These are phyloP conservation scores for Drosophila azteca DNA, from an alignment of 1,140 invertebrate species.

Conservation along the genomic window DNA sequence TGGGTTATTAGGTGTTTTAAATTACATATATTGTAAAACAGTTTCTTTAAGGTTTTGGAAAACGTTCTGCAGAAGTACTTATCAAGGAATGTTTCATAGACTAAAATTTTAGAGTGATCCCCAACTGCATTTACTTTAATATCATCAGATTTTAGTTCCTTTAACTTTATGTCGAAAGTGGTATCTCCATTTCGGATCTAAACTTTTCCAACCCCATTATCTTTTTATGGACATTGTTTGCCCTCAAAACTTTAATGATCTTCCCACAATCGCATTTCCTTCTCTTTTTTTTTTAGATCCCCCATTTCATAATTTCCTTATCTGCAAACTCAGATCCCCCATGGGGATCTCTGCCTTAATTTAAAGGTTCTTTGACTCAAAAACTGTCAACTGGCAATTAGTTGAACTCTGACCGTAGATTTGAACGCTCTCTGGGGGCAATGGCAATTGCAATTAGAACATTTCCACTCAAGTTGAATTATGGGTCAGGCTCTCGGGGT, in stretches of 20 bases:
- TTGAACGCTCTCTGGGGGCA: background rate
- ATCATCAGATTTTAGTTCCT: no score
- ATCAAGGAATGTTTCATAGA: no score
- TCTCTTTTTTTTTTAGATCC: background rate
- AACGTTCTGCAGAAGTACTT: no score
- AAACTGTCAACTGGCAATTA: slow-evolving; percentile 67
- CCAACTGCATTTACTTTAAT: no score
- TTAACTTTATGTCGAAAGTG: no score
- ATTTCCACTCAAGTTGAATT: slow-evolving; percentile 24
- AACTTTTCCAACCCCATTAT: no score
- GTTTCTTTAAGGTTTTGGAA: no score
- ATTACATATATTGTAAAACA: no score
- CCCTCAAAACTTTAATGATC: background rate
- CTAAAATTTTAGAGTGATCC: no score
- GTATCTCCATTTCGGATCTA: no score
- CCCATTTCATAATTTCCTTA: slow-evolving; percentile 32
- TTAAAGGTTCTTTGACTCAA: slow-evolving; percentile 71
- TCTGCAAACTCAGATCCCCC: slow-evolving; percentile 18
- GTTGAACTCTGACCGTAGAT: slow-evolving; percentile 64
- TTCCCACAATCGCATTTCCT: slow-evolving; percentile 16
- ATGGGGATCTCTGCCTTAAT: slow-evolving; percentile 30
- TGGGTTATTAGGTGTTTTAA: no score
- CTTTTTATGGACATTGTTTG: background rate
- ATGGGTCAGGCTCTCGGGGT: slow-evolving; percentile 17
- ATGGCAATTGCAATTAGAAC: slow-evolving; percentile 29